Evolutionary conservation across 1,140 invertebrate species (phyloP), one percentile per base, ranked within the genome.

Genomic region (Drosophila ohnishii): DNA sequence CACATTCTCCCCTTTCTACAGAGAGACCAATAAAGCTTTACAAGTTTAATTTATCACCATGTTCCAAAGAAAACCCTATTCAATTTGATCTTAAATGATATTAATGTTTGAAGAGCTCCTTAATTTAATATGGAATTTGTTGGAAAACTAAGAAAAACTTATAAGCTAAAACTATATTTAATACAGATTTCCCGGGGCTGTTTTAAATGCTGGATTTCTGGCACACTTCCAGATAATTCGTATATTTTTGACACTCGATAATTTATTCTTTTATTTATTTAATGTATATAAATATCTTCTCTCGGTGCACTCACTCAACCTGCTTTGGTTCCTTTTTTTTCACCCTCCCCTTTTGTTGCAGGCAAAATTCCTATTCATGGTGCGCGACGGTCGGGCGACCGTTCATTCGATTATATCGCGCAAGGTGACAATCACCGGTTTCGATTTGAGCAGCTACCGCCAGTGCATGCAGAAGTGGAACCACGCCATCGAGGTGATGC

Each of bases 371-470:
- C 94, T 99, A 78, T 97, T 99, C 92, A 99, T 99, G 97, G 95
- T 99, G 53, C 94, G 99, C 75, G 99, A 99, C 92, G 99, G 99
- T 4, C 94, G 99, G 59, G 98, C 98, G 34, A 98, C 98, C 10
- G 98, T 99, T 55, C 98, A 99, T 93, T 99, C 98, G 55, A 99
- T 99, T 91, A 97, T 99, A 92, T 97, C 97, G n/a, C 94, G 98
- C 89, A 97, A 98, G 94, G 97, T 99, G 55, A 99, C 98, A 50
- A 99, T 99, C 89, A 98, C 98, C 19, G 99, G 99, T 3, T 99
- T 99, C 93, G 97, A 99, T 93, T 92, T 99, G 87, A 95, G 95
- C 70, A 97, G 95, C 89, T 99, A 98, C 92, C 94, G 97, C 60
- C 97, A 98, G 92, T 99, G 98, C 92, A 92, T 99, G 92, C 95